Evolutionary conservation across 1,140 invertebrate species (phyloP), one percentile per base, ranked within the genome.

Genomic region (Cephus cinctus): DNA sequence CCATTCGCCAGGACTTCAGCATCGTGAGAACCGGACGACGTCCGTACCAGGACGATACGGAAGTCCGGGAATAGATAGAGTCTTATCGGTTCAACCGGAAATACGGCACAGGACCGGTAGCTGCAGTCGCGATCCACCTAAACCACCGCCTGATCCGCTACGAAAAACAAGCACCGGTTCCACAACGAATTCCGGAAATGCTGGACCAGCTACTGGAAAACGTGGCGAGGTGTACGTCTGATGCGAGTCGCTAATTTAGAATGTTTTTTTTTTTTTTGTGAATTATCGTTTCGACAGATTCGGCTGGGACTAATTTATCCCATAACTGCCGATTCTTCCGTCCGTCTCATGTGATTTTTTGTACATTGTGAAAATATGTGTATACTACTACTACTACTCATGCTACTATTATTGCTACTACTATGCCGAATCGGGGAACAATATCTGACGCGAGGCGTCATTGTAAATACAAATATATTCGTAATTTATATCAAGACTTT

Each of bases 221-320:
- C 54, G 78, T 25, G 73, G 75, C 5, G 78, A 80, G 54, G 78
- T 79, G 31, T 80, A 79, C 49, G 78, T 79, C 25, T 80, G 64
- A 70, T 20, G 16, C 6, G 25, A n/a, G n/a, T n/a, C n/a, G 25
- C 25, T 6, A 27, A 6, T n/a, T n/a, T 27, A 27, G 25, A n/a
- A n/a, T 6, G n/a, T 27, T n/a, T 6, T 27, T 6, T 8, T 27
- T 27, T 27, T 27, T 27, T 27, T 27, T 6, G 25, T n/a, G 25
- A n/a, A n/a, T 27, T n/a, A n/a, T n/a, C 25, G 6, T 27, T n/a
- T 27, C 25, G 25, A 27, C 25, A 8, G 25, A 6, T n/a, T 27
- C 25, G 25, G 25, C 25, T 27, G 6, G 6, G 25, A 6, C n/a
- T 6, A 36, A 9, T 11, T 36, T 11, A 9, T 11, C 9, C 11